A percentile compares a stretch with the other conserved stretches of the same genome.
Conservation (phyloP, 2,797 vertebrate genomes). For the Pterois miles region DNA sequence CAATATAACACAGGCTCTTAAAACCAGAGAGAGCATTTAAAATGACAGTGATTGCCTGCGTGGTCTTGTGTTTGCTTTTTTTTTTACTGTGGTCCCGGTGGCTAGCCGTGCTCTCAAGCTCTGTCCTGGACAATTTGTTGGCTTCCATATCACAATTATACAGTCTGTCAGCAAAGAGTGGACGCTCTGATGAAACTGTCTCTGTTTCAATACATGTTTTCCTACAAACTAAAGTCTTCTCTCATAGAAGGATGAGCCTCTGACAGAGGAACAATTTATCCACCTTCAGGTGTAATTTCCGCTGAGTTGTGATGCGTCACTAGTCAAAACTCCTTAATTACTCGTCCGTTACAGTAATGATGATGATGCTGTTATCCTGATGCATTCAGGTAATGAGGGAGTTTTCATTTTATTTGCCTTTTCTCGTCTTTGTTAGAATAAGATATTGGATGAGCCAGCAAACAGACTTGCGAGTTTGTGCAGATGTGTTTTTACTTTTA, state of each 20-base stretch:
- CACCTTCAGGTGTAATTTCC: constrained; percentile 30
- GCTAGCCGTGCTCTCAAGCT: constrained; percentile 22
- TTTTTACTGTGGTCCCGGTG: not conserved
- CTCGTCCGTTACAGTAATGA: constrained; percentile 12
- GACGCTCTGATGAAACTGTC: constrained; percentile 36
- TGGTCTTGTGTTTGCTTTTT: constrained; percentile 15
- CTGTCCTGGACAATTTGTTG: constrained; percentile 45
- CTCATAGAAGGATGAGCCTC: constrained; percentile 3
- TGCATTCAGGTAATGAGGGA: constrained; percentile 12
- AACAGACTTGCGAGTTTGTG: not conserved
- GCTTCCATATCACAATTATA: constrained; percentile 37
- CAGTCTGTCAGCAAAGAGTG: constrained; percentile 23
- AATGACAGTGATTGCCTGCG: constrained; percentile 36
- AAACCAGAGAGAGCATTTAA: constrained; percentile 45
- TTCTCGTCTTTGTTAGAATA: not conserved
- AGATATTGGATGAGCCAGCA: not conserved
- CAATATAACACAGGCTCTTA: constrained; percentile 42
- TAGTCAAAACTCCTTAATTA: constrained; percentile 31
- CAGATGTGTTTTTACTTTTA: constrained; percentile 9
- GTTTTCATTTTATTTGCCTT: constrained; percentile 1
- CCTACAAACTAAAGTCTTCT: constrained; percentile 9
- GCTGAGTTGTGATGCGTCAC: constrained; percentile 11
- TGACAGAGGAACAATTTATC: constrained; percentile 18
- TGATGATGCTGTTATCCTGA: constrained; percentile 13
- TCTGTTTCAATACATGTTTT: constrained; percentile 41